Evolutionary conservation across 2,797 vertebrate genomes (phyloP), one percentile per base, ranked within the genome.

Genomic region (Zalophus californianus): DNA sequence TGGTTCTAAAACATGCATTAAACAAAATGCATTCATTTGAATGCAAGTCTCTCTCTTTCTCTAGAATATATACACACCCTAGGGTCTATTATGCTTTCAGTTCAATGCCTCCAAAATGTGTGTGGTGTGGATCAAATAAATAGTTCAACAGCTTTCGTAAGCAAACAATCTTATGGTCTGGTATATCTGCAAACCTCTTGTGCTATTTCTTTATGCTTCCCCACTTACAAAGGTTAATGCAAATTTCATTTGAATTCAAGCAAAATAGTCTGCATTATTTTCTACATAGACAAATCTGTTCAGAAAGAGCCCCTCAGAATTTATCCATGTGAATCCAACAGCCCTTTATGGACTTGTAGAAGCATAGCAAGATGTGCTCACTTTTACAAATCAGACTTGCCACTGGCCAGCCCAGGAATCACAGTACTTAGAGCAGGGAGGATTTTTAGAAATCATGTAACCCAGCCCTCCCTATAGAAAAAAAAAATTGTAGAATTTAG

Each of bases 91-190:
- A 97, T 88, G 83, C 97, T 98, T 98, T 98, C 97, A 95, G 94
- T 96, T 98, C 97, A 98, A 15, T 97, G 96, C 95, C 80, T 98
- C 96, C 89, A 96, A 97, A 98, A 98, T 97, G 97, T 97, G 97
- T 90, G 96, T 97, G 97, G 96, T 98, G 89, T 93, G 96, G 94
- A 97, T 98, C 98, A 98, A 98, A 98, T 97, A 98, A 98, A 97
- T 94, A 98, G 98, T 97, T 98, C 98, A 96, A 95, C 96, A 97
- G 98, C 97, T 98, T 98, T 98, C 96, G 97, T 97, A 97, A 97
- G 96, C 97, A 98, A 98, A 98, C 96, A 98, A 48, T 98, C 97
- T 97, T 97, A 97, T 95, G 91, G 97, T 97, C 95, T 97, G 94
- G 92, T 98, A 85, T 97, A 86, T 97, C 96, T 94, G 91, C 95